Evolutionary conservation across 2,888 invertebrate species (phyloP).

Genomic region (Orthonychiurus folsomi): DNA sequence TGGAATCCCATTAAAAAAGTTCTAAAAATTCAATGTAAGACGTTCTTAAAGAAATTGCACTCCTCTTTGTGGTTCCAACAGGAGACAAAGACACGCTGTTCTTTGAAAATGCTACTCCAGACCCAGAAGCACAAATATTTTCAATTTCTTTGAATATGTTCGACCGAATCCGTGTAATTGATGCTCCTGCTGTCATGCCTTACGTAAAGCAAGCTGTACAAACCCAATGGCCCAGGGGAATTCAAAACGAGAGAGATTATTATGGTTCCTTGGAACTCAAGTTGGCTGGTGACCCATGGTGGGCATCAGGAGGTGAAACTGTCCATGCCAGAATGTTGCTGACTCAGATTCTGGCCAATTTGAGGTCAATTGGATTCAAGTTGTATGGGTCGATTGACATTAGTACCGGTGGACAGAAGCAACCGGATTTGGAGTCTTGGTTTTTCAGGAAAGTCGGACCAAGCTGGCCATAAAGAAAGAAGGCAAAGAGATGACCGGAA

Average conservation of each 20-base stretch:
- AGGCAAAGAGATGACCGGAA: background rate
- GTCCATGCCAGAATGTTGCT: conserved; percentile 7
- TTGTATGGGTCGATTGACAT: conserved; percentile 17
- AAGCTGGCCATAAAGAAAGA: conserved; percentile 18
- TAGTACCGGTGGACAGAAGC: background rate
- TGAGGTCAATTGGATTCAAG: conserved; percentile 15
- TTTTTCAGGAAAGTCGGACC: conserved; percentile 13
- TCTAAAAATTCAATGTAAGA: too few species aligned
- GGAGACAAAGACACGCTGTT: conserved; percentile 27
- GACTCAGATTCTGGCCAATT: conserved; percentile 12
- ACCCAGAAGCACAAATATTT: conserved; percentile 23
- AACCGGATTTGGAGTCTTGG: conserved; percentile 13
- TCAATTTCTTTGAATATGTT: conserved; percentile 18
- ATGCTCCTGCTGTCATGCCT: conserved; percentile 19
- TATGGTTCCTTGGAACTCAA: conserved; percentile 11
- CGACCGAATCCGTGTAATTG: conserved; percentile 23
- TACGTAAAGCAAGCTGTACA: conserved; percentile 16
- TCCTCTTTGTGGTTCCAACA: too few species aligned
- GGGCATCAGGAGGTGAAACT: conserved; percentile 4
- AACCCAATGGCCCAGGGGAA: conserved; percentile 15
- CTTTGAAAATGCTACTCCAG: conserved; percentile 22
- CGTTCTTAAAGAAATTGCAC: too few species aligned
- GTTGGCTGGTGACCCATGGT: conserved; percentile 8
- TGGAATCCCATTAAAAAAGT: too few species aligned
- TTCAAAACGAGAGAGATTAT: conserved; percentile 14